A percentile compares a stretch with the other conserved stretches of the same genome.
Evolutionary conservation across 2,797 vertebrate species (phyloP).

Genomic region (Clarias pachynema): DNA sequence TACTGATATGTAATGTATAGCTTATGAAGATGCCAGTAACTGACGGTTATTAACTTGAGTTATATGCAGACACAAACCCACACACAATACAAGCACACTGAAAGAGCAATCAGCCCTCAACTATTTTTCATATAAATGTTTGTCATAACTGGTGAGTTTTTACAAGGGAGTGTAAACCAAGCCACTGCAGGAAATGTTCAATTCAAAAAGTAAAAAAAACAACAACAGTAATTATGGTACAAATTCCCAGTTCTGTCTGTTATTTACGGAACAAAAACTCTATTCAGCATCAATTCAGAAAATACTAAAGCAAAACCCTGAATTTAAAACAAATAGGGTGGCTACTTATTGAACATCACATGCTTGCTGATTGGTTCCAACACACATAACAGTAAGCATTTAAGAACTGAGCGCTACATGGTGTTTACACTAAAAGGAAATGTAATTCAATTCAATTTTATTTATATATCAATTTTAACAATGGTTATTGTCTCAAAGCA

Average conservation of each 20-base stretch:
- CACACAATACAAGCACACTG: neutral
- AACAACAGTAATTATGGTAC: too few species aligned
- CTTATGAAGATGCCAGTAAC: neutral
- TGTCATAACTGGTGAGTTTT: too few species aligned
- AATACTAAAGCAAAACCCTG: neutral
- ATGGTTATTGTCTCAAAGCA: too few species aligned
- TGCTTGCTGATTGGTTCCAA: neutral
- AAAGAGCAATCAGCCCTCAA: neutral
- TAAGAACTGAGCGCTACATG: neutral
- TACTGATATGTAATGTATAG: neutral
- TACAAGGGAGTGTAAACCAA: neutral
- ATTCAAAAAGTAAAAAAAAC: neutral
- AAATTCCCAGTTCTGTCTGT: neutral
- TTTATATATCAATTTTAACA: too few species aligned
- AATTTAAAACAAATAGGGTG: neutral
- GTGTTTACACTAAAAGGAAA: neutral
- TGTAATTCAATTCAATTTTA: too few species aligned
- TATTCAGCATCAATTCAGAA: neutral
- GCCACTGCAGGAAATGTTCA: neutral
- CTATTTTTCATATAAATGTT: neutral
- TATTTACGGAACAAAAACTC: neutral
- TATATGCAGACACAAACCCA: neutral
- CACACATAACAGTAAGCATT: neutral
- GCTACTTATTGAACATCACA: neutral
- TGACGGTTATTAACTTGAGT: neutral